Evolutionary conservation across 2,797 vertebrate genomes (phyloP), one percentile per base, ranked within the genome.

Genomic region (Sebastolobus alascanus): DNA sequence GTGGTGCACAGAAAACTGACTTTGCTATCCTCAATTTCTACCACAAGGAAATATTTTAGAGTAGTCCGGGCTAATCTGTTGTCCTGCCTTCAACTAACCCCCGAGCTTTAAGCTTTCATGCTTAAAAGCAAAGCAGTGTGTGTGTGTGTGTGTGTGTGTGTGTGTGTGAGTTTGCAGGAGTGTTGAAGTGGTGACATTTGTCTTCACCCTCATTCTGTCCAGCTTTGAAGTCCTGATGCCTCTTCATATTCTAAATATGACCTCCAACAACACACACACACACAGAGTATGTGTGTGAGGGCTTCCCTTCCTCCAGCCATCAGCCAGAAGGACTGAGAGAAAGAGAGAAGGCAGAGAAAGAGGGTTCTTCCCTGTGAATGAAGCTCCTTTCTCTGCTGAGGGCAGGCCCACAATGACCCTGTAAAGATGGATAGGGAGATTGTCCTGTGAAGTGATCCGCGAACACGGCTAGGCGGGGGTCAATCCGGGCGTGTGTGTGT

Each of bases 371-470:
- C 93, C 92, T 90, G 93, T 95, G 95, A 97, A 96, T 96, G 95
- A 94, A 95, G 92, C 91, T 85, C 77, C 91, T 95, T 96, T 97
- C 95, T 96, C 87, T 94, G 93, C 94, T 85, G 91, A 91, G 95
- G 94, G 95, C 95, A 95, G 93, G 88, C 92, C 84, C 60, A 96
- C 96, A 97, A 97, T 96, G 94, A 96, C 73, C 95, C 93, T 87
- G 95, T 95, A 96, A 96, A 97, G 96, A 97, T 95, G 94, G 95
- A 96, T 97, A 92, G 95, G 94, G 94, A 96, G 95, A 97, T 96
- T 96, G 96, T 97, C 96, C 96, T 96, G 96, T 95, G 96, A 97
- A 96, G 95, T 97, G 97, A 97, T 96, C 96, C 96, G 91, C 93
- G 89, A 97, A 97, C 93, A 87, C 84, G 88, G 92, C 91, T 91